A percentile compares a stretch with the other conserved stretches of the same genome.
These are phyloP conservation scores for Aulostomus chinensis DNA, from an alignment of 2,797 vertebrate genomes.

Conservation along the genomic window DNA sequence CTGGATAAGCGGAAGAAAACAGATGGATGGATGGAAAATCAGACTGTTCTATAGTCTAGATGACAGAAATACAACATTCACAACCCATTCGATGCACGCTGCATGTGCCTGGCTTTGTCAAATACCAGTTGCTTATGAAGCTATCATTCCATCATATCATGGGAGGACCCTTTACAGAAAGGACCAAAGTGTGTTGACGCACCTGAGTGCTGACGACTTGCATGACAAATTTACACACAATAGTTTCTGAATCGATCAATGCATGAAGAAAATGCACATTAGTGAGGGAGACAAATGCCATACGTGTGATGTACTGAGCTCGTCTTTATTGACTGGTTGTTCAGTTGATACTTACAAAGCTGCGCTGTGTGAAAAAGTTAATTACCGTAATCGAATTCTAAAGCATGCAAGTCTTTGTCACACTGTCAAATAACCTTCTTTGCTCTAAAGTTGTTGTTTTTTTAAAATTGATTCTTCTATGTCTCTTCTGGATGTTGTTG, in stretches of 20 bases:
- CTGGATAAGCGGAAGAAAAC: too few relatives aligned
- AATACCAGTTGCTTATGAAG: slow-evolving; percentile 12
- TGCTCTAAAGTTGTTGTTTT: slow-evolving; percentile 38
- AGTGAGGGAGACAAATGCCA: slow-evolving; percentile 24
- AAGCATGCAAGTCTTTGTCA: slow-evolving; percentile 56
- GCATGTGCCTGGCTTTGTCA: slow-evolving; percentile 10
- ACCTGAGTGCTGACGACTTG: slow-evolving; percentile 4
- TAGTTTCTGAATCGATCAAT: slow-evolving; percentile 22
- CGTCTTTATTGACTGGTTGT: slow-evolving; percentile 49
- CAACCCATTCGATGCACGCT: too few relatives aligned
- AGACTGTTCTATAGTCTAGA: too few relatives aligned
- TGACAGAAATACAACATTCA: too few relatives aligned
- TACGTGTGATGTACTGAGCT: slow-evolving; percentile 18
- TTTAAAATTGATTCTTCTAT: slow-evolving; percentile 34
- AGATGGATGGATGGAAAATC: too few relatives aligned
- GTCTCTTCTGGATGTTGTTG: slow-evolving; percentile 21
- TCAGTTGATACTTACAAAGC: slow-evolving; percentile 64
- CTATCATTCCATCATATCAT: slow-evolving; percentile 8
- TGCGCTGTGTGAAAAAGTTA: slow-evolving; percentile 57
- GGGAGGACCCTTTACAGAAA: slow-evolving; percentile 3
- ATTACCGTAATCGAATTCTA: slow-evolving; percentile 63
- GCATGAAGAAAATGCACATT: slow-evolving; percentile 4
- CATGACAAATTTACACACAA: slow-evolving; percentile 30
- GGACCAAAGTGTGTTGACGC: slow-evolving; percentile 11
- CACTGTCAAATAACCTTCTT: slow-evolving; percentile 62